Evolutionary conservation across 2,888 invertebrate genomes (phyloP).

Genomic region (Tortricodes alternella): DNA sequence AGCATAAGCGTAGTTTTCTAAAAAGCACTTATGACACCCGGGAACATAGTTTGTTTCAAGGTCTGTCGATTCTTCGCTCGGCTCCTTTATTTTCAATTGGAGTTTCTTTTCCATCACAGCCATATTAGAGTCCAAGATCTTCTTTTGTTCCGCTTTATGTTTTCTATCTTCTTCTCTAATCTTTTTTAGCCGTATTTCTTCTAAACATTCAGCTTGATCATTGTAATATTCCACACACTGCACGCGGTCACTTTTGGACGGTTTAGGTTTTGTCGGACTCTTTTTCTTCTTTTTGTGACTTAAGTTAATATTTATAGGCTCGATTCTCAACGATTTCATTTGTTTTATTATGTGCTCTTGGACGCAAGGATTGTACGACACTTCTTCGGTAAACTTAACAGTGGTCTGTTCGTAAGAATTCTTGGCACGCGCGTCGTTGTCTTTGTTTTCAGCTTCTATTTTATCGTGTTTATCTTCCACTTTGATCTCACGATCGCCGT

Average conservation of each 20-base stretch:
- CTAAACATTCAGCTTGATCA: conserved; percentile 84
- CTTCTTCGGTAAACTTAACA: conserved; percentile 55
- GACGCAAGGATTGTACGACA: conserved; percentile 65
- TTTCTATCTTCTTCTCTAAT: conserved; percentile 66
- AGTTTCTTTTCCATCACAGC: conserved; percentile 63
- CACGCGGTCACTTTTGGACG: conserved; percentile 63
- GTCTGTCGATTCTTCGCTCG: conserved; percentile 75
- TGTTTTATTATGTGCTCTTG: conserved; percentile 78
- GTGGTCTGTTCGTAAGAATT: conserved; percentile 49
- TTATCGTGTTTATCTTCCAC: conserved; percentile 69
- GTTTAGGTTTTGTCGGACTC: conserved; percentile 71
- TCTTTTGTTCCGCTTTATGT: conserved; percentile 66
- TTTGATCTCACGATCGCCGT: conserved; percentile 69
- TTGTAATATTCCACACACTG: conserved; percentile 84
- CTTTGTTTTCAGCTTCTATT: conserved; percentile 63
- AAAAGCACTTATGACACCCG: conserved; percentile 77
- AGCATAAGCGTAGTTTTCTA: conserved; percentile 76
- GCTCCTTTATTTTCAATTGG: conserved; percentile 56
- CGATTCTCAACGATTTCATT: conserved; percentile 75
- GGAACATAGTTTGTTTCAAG: conserved; percentile 62
- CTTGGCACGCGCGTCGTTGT: conserved; percentile 67
- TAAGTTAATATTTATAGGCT: conserved; percentile 70
- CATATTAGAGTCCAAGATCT: conserved; percentile 59
- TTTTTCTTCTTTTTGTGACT: conserved; percentile 61
- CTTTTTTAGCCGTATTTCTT: conserved; percentile 71